These are phyloP conservation scores for Arion vulgaris DNA, from an alignment of 1,140 invertebrate species.

Conservation along the genomic window DNA sequence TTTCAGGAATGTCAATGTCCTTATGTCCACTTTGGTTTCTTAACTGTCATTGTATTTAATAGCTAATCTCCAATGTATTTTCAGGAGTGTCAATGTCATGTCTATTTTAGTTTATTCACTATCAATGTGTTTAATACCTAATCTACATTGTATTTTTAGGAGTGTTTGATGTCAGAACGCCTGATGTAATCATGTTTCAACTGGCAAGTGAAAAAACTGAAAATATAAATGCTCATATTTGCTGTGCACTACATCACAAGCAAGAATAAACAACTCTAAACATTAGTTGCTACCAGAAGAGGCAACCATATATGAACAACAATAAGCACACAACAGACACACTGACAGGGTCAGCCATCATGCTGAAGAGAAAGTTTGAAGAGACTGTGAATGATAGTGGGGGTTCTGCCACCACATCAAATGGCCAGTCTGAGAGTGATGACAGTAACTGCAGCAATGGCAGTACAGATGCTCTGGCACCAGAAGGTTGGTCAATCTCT, in stretches of 20 bases:
- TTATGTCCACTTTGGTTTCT: no score
- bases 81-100: no score
- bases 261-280: neutral
- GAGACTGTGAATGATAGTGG: constrained; percentile 21
- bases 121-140: no score
- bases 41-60: no score
- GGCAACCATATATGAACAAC: neutral
- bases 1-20: no score
- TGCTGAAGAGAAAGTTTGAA: constrained; percentile 54
- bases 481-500: constrained; percentile 24
- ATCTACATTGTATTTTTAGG: no score
- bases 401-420: neutral
- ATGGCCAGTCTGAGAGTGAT: constrained; percentile 47
- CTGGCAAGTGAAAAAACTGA: neutral
- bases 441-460: constrained; percentile 51
- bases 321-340: neutral
- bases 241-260: neutral
- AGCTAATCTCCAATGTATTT: no score
- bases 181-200: neutral
- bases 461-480: constrained; percentile 45
- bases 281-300: neutral
- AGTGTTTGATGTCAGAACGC: no score
- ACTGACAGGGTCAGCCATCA: constrained; percentile 6
- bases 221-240: neutral
- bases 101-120: no score